Evolutionary conservation across 2,888 invertebrate species (phyloP).

Genomic region (Megamerina dolium): DNA sequence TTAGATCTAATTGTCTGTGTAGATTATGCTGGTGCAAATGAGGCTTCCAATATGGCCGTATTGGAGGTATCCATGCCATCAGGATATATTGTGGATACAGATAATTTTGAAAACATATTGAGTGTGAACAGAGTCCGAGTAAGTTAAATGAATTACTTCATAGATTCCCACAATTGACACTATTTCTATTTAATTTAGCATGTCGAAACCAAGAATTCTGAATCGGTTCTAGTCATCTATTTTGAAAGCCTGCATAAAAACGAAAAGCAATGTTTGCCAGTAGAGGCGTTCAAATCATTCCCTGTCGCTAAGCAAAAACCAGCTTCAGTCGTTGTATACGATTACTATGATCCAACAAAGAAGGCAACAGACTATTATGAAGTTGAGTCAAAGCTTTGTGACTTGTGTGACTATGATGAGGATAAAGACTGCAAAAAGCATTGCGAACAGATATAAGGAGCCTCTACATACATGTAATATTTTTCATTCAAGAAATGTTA

Average conservation of each 20-base stretch:
- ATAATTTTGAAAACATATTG: constrained; percentile 61
- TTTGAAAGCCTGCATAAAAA: constrained; percentile 60
- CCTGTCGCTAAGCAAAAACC: constrained; percentile 82
- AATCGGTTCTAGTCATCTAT: constrained; percentile 60
- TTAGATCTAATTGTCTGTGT: constrained; percentile 77
- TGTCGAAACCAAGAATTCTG: constrained; percentile 63
- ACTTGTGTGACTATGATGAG: constrained; percentile 68
- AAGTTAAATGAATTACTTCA: no score
- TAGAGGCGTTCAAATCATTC: constrained; percentile 75
- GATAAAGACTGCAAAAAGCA: constrained; percentile 25
- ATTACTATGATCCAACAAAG: constrained; percentile 78
- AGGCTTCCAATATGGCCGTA: constrained; percentile 80
- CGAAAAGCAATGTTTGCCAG: constrained; percentile 70
- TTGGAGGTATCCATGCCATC: constrained; percentile 86
- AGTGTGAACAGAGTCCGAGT: constrained; percentile 49
- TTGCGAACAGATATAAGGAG: no score
- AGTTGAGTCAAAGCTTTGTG: constrained; percentile 56
- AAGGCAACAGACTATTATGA: constrained; percentile 40
- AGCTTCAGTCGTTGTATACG: constrained; percentile 76
- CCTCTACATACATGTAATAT: no score
- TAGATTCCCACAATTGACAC: no score
- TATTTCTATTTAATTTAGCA: constrained; percentile 37
- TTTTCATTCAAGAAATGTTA: no score
- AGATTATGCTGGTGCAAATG: constrained; percentile 54
- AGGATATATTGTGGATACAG: constrained; percentile 77